These are phyloP conservation scores for Julus scandinavius DNA, from an alignment of 2,888 invertebrate species.

Conservation along the genomic window DNA sequence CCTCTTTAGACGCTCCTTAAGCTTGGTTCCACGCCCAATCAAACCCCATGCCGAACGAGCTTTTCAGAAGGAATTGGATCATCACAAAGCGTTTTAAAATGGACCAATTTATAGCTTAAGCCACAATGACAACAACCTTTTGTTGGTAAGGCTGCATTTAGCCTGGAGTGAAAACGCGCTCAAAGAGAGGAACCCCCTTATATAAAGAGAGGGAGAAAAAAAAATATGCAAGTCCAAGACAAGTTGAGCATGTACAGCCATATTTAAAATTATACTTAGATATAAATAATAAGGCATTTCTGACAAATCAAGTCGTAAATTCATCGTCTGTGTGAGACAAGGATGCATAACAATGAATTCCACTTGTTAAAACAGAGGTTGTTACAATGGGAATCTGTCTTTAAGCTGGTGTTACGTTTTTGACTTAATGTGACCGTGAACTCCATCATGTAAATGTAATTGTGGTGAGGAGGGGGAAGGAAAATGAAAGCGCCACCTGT, in stretches of 20 bases:
- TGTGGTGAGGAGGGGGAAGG: background rate
- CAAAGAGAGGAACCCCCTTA: conserved; percentile 15
- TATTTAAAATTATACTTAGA: conserved; percentile 32
- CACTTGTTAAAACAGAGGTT: conserved; percentile 31
- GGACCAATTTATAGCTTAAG: conserved; percentile 51
- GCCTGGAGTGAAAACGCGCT: conserved; percentile 30
- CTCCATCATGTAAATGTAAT: conserved; percentile 30
- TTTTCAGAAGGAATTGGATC: conserved; percentile 43
- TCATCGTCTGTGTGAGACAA: background rate
- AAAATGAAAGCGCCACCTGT: background rate
- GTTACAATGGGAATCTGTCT: conserved; percentile 2
- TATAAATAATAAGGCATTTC: conserved; percentile 46
- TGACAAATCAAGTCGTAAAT: conserved; percentile 43
- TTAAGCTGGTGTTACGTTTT: background rate
- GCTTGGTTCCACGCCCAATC: background rate
- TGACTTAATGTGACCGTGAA: background rate
- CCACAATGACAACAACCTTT: conserved; percentile 51
- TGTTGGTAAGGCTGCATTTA: conserved; percentile 46
- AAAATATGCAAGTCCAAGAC: background rate
- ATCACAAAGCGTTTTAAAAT: conserved; percentile 49
- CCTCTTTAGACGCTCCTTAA: background rate
- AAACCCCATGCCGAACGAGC: background rate
- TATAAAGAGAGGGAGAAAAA: background rate
- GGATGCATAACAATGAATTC: background rate
- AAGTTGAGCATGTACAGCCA: background rate